Base-by-base conservation (phyloP, 2,888 invertebrate genomes). In the Artemia sp. region DNA sequence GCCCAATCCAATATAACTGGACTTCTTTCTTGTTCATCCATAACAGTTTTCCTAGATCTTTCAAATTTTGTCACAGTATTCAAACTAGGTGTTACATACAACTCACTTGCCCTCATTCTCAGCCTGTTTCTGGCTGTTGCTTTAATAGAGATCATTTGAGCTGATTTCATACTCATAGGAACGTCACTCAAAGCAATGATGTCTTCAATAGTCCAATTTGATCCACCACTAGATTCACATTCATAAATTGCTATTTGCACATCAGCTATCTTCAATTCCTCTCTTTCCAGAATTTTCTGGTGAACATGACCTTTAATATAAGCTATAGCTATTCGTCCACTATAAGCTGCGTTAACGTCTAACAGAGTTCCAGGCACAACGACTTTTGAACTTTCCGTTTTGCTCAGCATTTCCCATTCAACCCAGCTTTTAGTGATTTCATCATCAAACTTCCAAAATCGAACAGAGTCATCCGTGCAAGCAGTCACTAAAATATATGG, bases 1-100 rank as follows among this genome's bases (percentile, higher is more conserved):
- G 97, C 96, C 98, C 98, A 98, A 80, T 98, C 98, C 58, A 97
- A 80, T 77, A 95, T 95, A 0, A 96, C 94, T 51, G 94, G 24
- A n/a, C 9, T 58, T 58, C 64, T n/a, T 19, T 58, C 24, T 8
- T 58, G 64, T 19, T 58, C 24, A 9, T 58, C 64, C 14, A 8
- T 10, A 19, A 10, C 64, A n/a, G 24, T 24, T 58, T 58, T 58
- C 1, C 24, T 58, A 9, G 64, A 58, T n/a, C 64, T n/a, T 24
- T 58, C 64, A 58, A 58, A 58, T 24, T 58, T 58, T 9, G n/a
- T n/a, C 64, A 58, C 64, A 8, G 64, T 58, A 10, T 58, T 58
- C 64, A 58, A 58, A 10, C 64, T 58, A 10, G 64, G 64, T n/a
- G 64, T 19, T 24, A 24, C 14, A 24, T 19, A 58, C 9, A 58